Conservation (phyloP, 1,140 invertebrate species). For the Bursaphelenchus mucronatus region DNA sequence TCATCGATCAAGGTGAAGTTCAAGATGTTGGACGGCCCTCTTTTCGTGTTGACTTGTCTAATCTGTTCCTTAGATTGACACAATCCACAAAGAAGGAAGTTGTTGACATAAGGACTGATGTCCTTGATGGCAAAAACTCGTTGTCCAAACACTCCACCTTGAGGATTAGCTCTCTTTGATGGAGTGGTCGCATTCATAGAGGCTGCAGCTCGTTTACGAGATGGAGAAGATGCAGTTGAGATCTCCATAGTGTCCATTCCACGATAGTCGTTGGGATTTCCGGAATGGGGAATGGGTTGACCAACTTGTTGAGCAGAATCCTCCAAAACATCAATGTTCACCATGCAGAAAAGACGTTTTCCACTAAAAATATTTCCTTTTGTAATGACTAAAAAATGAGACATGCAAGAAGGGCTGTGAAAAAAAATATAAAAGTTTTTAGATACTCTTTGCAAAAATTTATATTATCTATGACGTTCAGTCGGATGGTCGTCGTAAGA, state of each 20-base stretch:
- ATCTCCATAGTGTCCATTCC: conserved; percentile 28
- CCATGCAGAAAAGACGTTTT: conserved; percentile 30
- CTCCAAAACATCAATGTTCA: conserved; percentile 29
- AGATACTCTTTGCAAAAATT: too few species aligned
- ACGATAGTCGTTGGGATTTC: conserved; percentile 33
- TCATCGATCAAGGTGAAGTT: conserved; percentile 86
- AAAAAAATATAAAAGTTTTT: conserved; percentile 9
- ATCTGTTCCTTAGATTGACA: conserved; percentile 78
- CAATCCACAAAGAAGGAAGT: conserved; percentile 85
- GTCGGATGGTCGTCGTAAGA: neutral
- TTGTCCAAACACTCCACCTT: conserved; percentile 6
- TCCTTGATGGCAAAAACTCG: conserved; percentile 31
- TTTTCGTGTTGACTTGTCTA: conserved; percentile 81
- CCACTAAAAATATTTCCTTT: conserved; percentile 35
- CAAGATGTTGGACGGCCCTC: conserved; percentile 87
- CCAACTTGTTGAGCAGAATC: conserved; percentile 33
- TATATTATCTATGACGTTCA: neutral
- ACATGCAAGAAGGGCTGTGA: neutral
- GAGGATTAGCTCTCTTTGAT: neutral
- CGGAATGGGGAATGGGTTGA: conserved; percentile 33
- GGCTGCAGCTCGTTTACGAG: conserved; percentile 1
- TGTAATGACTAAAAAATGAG: conserved; percentile 10
- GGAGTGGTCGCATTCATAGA: neutral
- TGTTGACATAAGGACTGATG: conserved; percentile 61
- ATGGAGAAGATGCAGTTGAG: neutral